These are phyloP conservation scores for Ecliptopera silaceata DNA, from an alignment of 2,888 invertebrate species.

Conservation along the genomic window DNA sequence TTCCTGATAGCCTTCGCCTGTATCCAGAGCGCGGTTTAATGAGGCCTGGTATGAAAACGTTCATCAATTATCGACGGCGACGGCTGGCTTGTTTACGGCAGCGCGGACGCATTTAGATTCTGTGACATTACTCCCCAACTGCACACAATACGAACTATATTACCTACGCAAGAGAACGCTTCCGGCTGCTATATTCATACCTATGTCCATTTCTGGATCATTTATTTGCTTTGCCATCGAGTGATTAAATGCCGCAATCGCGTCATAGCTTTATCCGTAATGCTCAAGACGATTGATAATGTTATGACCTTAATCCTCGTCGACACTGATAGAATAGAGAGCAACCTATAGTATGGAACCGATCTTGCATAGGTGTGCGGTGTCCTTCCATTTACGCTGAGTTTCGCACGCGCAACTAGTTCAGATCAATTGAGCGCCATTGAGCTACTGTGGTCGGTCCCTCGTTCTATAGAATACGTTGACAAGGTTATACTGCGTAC, in stretches of 20 bases:
- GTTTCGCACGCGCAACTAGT: slow-evolving; percentile 76
- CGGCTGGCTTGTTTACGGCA: slow-evolving; percentile 76
- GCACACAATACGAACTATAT: slow-evolving; percentile 49
- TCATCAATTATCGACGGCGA: slow-evolving; percentile 80
- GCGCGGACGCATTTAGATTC: slow-evolving; percentile 76
- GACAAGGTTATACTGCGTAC: slow-evolving; percentile 69
- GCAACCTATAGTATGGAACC: slow-evolving; percentile 36
- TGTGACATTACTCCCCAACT: slow-evolving; percentile 66
- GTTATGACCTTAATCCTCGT: slow-evolving; percentile 33
- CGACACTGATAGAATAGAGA: slow-evolving; percentile 30
- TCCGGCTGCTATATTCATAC: slow-evolving; percentile 33
- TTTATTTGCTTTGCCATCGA: slow-evolving; percentile 22
- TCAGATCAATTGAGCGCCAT: slow-evolving; percentile 77
- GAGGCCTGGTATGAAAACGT: slow-evolving; percentile 76
- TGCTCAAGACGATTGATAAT: slow-evolving; percentile 29
- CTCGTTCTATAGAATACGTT: slow-evolving; percentile 60
- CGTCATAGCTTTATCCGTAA: slow-evolving; percentile 32
- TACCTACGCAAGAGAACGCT: slow-evolving; percentile 47
- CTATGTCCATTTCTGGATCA: slow-evolving; percentile 25
- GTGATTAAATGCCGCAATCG: slow-evolving; percentile 20
- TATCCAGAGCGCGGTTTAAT: slow-evolving; percentile 79
- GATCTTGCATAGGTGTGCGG: slow-evolving; percentile 48
- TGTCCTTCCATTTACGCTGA: slow-evolving; percentile 60
- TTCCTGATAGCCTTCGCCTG: slow-evolving; percentile 68
- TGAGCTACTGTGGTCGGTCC: slow-evolving; percentile 63